phyloP scores from a whole-genome alignment of 1,140 invertebrate genomes.

The Neodiprion pinetum region DNA sequence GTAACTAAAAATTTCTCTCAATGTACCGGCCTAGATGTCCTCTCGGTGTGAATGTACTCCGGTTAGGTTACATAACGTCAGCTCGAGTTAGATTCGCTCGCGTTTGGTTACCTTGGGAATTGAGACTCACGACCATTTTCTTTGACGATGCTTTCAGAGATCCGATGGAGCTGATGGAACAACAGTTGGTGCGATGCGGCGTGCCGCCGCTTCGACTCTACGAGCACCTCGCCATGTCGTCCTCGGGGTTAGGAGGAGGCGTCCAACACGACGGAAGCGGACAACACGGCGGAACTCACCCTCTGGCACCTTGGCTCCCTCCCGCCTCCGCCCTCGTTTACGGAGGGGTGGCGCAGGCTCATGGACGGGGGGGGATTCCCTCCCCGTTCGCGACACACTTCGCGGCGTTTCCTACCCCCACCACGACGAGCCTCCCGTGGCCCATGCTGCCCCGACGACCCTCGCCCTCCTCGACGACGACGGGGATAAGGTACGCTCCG shows the following conservation, averaged over 20 bases:
- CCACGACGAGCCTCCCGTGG: conserved; percentile 47
- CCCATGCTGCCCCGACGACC: conserved; percentile 56
- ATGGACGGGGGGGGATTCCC: conserved; percentile 27
- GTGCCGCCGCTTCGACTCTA: conserved; percentile 56
- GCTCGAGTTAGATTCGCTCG: too few species aligned
- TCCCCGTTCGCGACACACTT: conserved; percentile 37
- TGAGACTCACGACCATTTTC: conserved; percentile 31
- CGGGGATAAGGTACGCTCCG: conserved; percentile 53
- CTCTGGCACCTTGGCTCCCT: conserved; percentile 38
- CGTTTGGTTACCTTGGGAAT: neutral
- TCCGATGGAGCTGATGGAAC: conserved; percentile 61
- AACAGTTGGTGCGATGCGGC: conserved; percentile 58
- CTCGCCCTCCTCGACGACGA: conserved; percentile 44
- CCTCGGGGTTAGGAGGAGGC: conserved; percentile 38
- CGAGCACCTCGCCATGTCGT: conserved; percentile 56
- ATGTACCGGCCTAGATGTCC: too few species aligned
- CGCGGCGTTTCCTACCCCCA: conserved; percentile 44
- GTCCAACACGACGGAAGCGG: conserved; percentile 32
- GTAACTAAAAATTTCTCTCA: too few species aligned
- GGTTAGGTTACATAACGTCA: too few species aligned
- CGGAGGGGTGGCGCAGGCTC: conserved; percentile 43
- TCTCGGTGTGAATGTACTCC: too few species aligned
- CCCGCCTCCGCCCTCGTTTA: conserved; percentile 46
- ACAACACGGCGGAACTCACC: conserved; percentile 30
- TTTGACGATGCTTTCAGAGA: conserved; percentile 47